Percentiles rank a stretch among this genome's conserved stretches.
phyloP scores from a whole-genome alignment of 2,797 vertebrate genomes.

The Pseudochirops cupreus region DNA sequence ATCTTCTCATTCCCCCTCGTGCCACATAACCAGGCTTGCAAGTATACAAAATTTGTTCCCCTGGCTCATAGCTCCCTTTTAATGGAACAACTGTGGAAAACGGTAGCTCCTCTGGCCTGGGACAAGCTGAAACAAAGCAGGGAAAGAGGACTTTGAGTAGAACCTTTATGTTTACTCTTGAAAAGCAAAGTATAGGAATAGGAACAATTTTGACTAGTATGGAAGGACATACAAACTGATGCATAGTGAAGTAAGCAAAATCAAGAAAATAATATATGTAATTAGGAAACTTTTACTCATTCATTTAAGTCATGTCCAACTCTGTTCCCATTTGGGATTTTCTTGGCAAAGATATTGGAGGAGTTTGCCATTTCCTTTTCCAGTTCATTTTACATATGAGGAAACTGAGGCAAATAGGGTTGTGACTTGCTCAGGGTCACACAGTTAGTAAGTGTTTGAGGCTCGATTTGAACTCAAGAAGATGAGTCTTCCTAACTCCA shows the following conservation, averaged over 20 bases:
- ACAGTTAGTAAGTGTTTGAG: neutral
- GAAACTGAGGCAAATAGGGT: neutral
- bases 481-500: neutral
- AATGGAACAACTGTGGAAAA: conserved; percentile 81
- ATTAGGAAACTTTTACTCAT: neutral
- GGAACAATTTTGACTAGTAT: neutral
- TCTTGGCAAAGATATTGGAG: neutral
- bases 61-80: conserved; percentile 87
- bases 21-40: conserved; percentile 87
- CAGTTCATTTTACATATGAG: neutral
- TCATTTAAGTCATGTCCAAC: neutral
- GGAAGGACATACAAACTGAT: neutral
- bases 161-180: neutral
- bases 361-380: neutral
- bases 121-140: conserved; percentile 84
- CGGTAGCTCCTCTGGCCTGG: conserved; percentile 83
- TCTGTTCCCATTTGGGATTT: neutral
- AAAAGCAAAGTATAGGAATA: neutral
- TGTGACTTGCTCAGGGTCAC: neutral
- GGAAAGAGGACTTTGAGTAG: neutral
- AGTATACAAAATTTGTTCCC: conserved; percentile 85
- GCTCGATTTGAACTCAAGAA: neutral
- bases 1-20: conserved; percentile 77
- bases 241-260: neutral
- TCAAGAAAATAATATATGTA: neutral